A percentile compares a stretch with the other conserved stretches of the same genome.
Evolutionary conservation across 30 jellyfish, hydroid and myxozoan genomes (phyloP).

Genomic region (Hydractinia echinata): DNA sequence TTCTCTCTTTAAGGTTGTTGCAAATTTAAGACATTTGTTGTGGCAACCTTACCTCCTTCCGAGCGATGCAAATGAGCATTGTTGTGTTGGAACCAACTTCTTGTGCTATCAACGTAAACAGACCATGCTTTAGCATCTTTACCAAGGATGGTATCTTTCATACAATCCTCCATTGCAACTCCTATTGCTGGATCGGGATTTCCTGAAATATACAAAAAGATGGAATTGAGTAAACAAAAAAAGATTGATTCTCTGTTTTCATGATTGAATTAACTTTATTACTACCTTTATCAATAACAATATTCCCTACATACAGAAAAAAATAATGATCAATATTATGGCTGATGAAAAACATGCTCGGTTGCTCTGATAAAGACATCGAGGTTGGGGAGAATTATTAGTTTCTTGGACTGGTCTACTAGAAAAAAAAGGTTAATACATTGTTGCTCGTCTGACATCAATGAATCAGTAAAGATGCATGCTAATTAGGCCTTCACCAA

Average conservation of each 20-base stretch:
- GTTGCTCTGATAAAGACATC: too few species aligned
- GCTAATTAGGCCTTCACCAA: too few species aligned
- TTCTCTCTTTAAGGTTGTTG: too few species aligned
- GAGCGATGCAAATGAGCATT: conserved; percentile 89
- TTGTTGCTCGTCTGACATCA: background rate
- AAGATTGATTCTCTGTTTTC: too few species aligned
- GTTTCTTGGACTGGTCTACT: background rate
- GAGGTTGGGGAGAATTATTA: background rate
- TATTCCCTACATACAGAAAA: too few species aligned
- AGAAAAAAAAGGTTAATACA: background rate
- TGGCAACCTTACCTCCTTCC: conserved; percentile 67
- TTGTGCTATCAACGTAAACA: conserved; percentile 83
- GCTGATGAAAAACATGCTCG: too few species aligned
- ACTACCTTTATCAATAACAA: too few species aligned
- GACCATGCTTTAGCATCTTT: conserved; percentile 94
- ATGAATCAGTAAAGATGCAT: too few species aligned
- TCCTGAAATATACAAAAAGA: conserved; percentile 37
- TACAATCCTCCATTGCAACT: conserved; percentile 65
- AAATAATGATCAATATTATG: too few species aligned
- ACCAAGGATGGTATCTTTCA: conserved; percentile 82
- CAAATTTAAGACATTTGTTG: background rate
- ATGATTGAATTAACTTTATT: too few species aligned
- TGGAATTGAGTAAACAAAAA: background rate
- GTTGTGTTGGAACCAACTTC: conserved; percentile 98
- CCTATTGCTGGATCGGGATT: conserved; percentile 99